These are phyloP conservation scores for Macrosoma leucophasiata DNA, from an alignment of 2,888 invertebrate species.

Conservation along the genomic window DNA sequence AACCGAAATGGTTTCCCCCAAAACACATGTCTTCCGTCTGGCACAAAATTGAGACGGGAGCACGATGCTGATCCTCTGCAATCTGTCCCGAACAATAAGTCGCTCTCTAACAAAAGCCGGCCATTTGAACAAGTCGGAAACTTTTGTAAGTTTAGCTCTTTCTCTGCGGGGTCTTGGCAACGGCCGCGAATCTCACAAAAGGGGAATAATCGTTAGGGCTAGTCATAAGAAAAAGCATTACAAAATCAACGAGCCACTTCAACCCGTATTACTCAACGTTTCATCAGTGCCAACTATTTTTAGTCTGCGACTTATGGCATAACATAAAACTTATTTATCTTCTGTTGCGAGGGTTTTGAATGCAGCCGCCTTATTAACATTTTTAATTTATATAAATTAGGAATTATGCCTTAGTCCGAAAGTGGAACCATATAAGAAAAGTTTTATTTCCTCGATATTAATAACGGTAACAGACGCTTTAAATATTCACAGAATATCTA, in stretches of 20 bases:
- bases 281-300: conserved; percentile 58
- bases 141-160: conserved; percentile 74
- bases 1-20: conserved; percentile 9
- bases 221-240: conserved; percentile 68
- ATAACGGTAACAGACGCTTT: no score
- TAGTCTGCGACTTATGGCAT: no score
- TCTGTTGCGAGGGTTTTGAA: no score
- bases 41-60: conserved; percentile 44
- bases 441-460: no score
- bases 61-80: conserved; percentile 63
- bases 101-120: conserved; percentile 71
- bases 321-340: no score
- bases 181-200: conserved; percentile 60
- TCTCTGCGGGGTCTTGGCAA: conserved; percentile 67
- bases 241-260: conserved; percentile 68
- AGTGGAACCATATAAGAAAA: no score
- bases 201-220: conserved; percentile 71
- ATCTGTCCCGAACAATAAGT: conserved; percentile 75
- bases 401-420: no score
- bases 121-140: conserved; percentile 74
- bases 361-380: no score
- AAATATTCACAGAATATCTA: no score
- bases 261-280: conserved; percentile 59
- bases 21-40: conserved; percentile 38
- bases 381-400: no score